These are phyloP conservation scores for Sciurus niger DNA, from an alignment of 2,113 vertebrate genomes.

Conservation along the genomic window DNA sequence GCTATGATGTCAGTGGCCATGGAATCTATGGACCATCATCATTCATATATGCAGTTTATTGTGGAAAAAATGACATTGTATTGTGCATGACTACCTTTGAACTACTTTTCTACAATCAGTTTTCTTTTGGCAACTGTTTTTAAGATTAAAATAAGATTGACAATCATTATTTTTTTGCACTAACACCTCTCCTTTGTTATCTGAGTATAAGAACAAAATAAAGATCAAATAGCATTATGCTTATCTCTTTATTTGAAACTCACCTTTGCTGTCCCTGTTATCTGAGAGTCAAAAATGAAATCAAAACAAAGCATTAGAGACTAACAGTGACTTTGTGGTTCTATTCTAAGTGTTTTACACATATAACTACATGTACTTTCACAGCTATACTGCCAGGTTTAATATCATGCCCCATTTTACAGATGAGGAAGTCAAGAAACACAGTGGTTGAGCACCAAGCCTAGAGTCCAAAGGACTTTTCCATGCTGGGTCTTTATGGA, in stretches of 20 bases:
- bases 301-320: neutral
- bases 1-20: too few species aligned
- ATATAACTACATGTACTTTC: neutral
- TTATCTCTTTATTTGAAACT: constrained; percentile 55
- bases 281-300: constrained; percentile 25
- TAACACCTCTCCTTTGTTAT: neutral
- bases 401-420: neutral
- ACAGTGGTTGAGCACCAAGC: neutral
- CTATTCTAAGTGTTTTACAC: neutral
- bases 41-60: too few species aligned
- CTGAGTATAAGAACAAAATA: neutral
- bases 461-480: neutral
- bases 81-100: neutral
- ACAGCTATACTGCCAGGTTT: neutral
- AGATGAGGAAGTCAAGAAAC: neutral
- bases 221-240: neutral
- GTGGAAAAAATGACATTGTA: too few species aligned
- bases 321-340: neutral
- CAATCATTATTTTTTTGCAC: neutral
- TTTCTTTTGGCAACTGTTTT: neutral
- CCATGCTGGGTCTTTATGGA: neutral
- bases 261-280: neutral
- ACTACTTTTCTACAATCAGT: neutral
- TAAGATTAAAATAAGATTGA: neutral
- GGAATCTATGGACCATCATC: neutral